Evolutionary conservation across 1,140 invertebrate genomes (phyloP).

Genomic region (Trinorchestia longiramus): DNA sequence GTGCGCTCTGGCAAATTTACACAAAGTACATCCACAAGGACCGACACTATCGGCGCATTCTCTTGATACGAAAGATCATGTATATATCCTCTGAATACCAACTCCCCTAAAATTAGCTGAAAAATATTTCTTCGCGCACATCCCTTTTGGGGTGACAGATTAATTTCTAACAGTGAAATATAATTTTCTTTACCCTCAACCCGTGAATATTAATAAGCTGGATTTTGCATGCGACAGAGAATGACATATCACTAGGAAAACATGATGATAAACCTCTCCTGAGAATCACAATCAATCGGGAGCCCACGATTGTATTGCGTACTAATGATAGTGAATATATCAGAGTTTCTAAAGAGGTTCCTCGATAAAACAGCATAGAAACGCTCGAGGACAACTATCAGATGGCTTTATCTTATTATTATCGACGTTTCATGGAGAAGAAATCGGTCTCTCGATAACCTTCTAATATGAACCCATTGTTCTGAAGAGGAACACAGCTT

Average conservation of each 20-base stretch:
- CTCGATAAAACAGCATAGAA: neutral
- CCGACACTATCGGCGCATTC: no score
- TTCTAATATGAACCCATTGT: conserved; percentile 11
- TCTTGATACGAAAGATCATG: no score
- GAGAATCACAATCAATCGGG: conserved; percentile 32
- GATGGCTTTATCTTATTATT: neutral
- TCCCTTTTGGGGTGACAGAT: no score
- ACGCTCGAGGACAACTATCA: conserved; percentile 12
- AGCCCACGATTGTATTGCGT: neutral
- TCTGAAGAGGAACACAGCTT: neutral
- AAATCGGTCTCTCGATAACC: conserved; percentile 28
- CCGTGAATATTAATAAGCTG: no score
- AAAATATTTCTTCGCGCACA: no score
- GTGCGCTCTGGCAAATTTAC: no score
- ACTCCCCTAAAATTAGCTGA: no score
- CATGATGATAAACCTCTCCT: neutral
- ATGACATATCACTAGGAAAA: neutral
- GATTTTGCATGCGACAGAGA: neutral
- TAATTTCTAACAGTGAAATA: no score
- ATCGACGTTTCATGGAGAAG: neutral
- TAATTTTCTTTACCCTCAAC: no score
- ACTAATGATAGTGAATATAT: neutral
- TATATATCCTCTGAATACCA: no score
- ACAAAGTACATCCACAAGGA: no score
- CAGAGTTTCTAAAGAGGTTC: conserved; percentile 12